Conservation (phyloP, 2,797 vertebrate species). For the Pseudomugil gertrudae region DNA sequence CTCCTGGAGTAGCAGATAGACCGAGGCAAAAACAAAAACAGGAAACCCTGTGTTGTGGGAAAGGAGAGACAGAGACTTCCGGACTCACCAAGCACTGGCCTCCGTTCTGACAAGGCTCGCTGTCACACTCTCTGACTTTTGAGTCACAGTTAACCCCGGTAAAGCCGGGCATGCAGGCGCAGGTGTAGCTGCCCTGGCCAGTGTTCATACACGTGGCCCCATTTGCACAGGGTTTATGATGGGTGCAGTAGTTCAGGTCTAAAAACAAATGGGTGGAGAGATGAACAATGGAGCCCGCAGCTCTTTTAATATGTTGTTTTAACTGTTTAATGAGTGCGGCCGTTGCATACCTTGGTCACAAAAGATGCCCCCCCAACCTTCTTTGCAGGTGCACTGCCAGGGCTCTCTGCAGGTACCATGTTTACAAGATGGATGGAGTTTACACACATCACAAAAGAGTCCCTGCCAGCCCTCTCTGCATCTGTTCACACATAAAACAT, state of each 20-base stretch:
- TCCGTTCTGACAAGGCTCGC: conserved; percentile 93
- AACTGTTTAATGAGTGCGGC: no score
- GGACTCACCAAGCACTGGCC: conserved; percentile 93
- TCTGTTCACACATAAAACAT: conserved; percentile 76
- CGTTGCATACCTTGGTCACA: conserved; percentile 88
- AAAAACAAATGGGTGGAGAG: conserved; percentile 42
- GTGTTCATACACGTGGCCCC: conserved; percentile 97
- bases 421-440: conserved; percentile 92
- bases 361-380: conserved; percentile 98
- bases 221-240: conserved; percentile 94
- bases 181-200: conserved; percentile 95
- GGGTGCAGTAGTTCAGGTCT: conserved; percentile 99
- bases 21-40: conserved; percentile 84
- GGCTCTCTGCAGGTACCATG: conserved; percentile 92
- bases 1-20: conserved; percentile 78
- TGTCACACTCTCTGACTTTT: conserved; percentile 94
- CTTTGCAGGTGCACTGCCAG: conserved; percentile 96
- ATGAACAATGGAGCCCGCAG: background rate
- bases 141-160: conserved; percentile 91
- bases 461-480: conserved; percentile 97
- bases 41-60: conserved; percentile 84
- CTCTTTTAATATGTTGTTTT: no score
- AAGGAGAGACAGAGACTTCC: conserved; percentile 79
- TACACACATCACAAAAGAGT: conserved; percentile 91
- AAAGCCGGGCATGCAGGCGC: conserved; percentile 91